phyloP scores from a whole-genome alignment of 2,113 vertebrate species.

The Antidorcas marsupialis region DNA sequence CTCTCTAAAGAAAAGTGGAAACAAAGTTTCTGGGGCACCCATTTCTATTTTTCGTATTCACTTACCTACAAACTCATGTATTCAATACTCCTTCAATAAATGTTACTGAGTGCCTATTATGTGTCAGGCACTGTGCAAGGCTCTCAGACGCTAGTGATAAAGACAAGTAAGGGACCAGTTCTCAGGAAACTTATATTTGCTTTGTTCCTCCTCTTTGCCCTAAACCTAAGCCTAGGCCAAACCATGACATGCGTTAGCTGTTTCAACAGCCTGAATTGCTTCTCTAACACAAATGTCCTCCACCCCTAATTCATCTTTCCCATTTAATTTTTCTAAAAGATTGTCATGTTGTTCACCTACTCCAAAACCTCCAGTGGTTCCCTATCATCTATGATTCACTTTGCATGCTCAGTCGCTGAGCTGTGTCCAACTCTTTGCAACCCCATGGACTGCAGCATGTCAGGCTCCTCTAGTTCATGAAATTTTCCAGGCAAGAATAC shows the following conservation, averaged over 20 bases:
- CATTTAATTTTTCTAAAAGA: not conserved
- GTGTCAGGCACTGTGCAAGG: not conserved
- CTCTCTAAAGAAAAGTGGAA: conserved; percentile 12
- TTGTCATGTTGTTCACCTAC: not conserved
- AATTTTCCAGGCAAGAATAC: not conserved
- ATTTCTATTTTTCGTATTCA: not conserved
- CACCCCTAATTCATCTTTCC: not conserved
- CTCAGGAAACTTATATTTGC: not conserved
- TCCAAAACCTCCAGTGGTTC: not conserved
- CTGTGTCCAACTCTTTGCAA: not conserved
- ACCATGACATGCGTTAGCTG: not conserved
- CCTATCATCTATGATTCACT: not conserved
- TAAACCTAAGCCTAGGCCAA: not conserved
- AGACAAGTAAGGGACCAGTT: not conserved
- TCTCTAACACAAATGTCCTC: not conserved
- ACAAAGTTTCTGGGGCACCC: not conserved
- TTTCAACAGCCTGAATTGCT: not conserved
- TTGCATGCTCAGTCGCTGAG: not conserved
- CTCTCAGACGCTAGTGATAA: not conserved
- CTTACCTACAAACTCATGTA: not conserved
- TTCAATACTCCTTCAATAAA: not conserved
- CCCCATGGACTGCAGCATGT: not conserved
- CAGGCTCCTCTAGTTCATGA: not conserved
- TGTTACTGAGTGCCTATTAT: not conserved
- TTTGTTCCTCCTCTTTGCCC: not conserved